A percentile compares a stretch with the other conserved stretches of the same genome.
Conservation (phyloP, 2,797 vertebrate species). For the Phyllotis vaccarum region DNA sequence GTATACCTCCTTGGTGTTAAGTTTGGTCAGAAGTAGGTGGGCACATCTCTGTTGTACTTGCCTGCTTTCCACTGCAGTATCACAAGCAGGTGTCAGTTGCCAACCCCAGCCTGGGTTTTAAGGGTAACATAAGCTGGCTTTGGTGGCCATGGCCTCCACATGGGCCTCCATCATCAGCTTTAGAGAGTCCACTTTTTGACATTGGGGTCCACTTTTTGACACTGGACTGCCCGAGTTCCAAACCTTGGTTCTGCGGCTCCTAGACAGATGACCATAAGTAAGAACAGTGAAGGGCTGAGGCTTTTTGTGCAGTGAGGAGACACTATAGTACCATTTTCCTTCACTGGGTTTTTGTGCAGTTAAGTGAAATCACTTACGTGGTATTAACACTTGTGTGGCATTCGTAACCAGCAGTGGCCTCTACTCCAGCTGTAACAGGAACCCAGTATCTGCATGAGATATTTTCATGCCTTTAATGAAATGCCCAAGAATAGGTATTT, state of each 20-base stretch:
- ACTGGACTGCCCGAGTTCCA: not conserved
- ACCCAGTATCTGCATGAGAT: not conserved
- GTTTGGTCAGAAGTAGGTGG: not conserved
- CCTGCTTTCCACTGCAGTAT: not conserved
- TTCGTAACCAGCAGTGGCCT: not conserved
- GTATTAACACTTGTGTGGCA: not conserved
- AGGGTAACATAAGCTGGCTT: not conserved
- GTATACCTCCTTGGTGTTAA: not conserved
- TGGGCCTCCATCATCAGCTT: not conserved
- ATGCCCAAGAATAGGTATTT: not conserved
- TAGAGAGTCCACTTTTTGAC: not conserved
- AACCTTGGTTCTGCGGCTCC: not conserved
- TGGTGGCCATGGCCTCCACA: fast-evolving
- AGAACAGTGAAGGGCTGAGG: not conserved
- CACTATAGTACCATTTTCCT: no score
- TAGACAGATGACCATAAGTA: not conserved
- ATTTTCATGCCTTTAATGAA: not conserved
- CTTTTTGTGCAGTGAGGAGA: not conserved
- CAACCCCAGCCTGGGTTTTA: not conserved
- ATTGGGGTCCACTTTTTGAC: not conserved
- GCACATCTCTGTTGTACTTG: not conserved
- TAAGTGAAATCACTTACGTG: not conserved
- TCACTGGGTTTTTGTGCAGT: not conserved
- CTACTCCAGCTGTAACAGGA: not conserved
- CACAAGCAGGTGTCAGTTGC: not conserved